Evolutionary conservation across 1,140 invertebrate species (phyloP).

Genomic region (Radopholus similis): DNA sequence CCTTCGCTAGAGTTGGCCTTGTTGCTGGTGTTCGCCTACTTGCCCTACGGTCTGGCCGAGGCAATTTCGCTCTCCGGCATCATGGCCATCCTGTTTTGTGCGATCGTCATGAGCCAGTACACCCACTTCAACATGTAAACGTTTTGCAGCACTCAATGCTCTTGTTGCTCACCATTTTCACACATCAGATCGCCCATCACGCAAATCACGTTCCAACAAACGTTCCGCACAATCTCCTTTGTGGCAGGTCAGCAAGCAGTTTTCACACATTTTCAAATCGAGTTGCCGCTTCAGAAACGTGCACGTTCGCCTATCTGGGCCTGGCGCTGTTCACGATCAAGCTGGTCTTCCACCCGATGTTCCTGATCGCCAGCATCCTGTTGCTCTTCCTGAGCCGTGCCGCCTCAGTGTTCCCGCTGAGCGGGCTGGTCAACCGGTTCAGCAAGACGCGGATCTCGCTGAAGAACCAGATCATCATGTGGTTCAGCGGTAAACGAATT

Average conservation of each 20-base stretch:
- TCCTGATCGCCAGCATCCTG: constrained; percentile 83
- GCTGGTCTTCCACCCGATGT: constrained; percentile 71
- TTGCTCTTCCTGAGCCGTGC: constrained; percentile 86
- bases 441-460: constrained; percentile 82
- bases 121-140: constrained; percentile 95
- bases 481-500: constrained; percentile 73
- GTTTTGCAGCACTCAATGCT: too few relatives aligned
- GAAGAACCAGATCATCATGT: constrained; percentile 93
- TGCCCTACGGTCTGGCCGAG: constrained; percentile 94
- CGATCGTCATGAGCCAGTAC: constrained; percentile 99
- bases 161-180: too few relatives aligned
- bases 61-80: constrained; percentile 95
- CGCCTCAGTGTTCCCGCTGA: constrained; percentile 91
- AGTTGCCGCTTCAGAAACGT: constrained; percentile 72
- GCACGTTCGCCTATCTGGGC: constrained; percentile 97
- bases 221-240: constrained; percentile 91
- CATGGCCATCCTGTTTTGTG: constrained; percentile 98
- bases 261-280: background rate
- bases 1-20: constrained; percentile 96
- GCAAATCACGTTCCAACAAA: constrained; percentile 98
- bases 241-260: constrained; percentile 70
- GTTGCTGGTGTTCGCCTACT: constrained; percentile 96
- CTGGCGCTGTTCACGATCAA: constrained; percentile 94
- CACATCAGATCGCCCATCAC: constrained; percentile 97
- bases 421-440: constrained; percentile 87